A percentile compares a stretch with the other conserved stretches of the same genome.
These are phyloP conservation scores for Hedya salicella DNA, from an alignment of 2,888 invertebrate species.

Conservation along the genomic window DNA sequence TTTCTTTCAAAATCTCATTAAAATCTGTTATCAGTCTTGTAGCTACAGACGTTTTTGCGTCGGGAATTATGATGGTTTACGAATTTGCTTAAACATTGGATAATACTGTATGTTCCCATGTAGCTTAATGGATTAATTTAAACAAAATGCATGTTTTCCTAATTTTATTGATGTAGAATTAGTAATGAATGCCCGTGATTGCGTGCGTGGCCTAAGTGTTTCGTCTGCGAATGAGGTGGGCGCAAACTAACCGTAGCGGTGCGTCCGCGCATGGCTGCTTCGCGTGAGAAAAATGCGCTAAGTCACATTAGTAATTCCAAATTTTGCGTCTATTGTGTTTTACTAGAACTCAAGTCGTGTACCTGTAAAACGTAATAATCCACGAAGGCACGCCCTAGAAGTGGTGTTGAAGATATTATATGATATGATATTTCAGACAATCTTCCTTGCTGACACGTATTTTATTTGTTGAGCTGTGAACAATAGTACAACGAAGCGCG, in stretches of 20 bases:
- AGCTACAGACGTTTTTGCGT: no score
- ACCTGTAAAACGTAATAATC: not conserved
- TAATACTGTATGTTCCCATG: not conserved
- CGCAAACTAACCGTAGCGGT: constrained; percentile 74
- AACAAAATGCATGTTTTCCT: constrained; percentile 1
- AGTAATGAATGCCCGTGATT: constrained; percentile 44
- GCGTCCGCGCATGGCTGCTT: constrained; percentile 74
- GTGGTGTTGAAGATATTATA: no score
- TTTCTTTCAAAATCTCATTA: no score
- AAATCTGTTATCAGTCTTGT: no score
- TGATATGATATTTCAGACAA: no score
- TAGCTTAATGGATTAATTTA: not conserved
- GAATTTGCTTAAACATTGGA: no score
- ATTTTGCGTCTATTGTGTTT: constrained; percentile 67
- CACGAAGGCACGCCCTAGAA: no score
- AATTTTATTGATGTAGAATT: constrained; percentile 18
- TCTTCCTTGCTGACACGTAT: no score
- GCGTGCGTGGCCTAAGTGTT: constrained; percentile 65
- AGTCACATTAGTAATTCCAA: constrained; percentile 72
- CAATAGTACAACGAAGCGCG: not conserved
- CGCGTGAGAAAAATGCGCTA: constrained; percentile 76
- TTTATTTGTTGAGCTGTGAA: no score
- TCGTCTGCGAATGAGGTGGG: constrained; percentile 60
- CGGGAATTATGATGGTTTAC: no score
- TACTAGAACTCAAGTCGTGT: not conserved